Base-by-base conservation (phyloP, 2,888 invertebrate genomes). In the Drosophila histrio region DNA sequence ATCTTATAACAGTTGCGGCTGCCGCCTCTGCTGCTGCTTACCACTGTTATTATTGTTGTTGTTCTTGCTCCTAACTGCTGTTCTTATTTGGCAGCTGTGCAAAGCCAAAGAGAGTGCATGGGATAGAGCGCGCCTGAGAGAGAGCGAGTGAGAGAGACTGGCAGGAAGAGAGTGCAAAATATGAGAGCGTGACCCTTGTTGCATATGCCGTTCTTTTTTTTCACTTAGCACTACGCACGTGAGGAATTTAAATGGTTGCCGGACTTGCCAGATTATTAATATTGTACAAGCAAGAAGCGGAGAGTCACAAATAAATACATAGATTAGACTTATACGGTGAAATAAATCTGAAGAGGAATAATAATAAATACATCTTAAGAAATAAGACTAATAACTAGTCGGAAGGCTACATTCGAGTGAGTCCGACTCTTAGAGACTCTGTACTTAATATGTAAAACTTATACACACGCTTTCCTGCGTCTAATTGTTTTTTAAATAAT, bases 101-200 rank as follows among this genome's bases (percentile, higher is more conserved):
- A 43, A 36, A 39, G 22, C 28, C 19, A 36, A 26, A 32, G 43
- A 46, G 28, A 36, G 21, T 36, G 19, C 22, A 34, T 34, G 26
- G 13, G 39, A 41, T n/a, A n/a, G n/a, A n/a, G n/a, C n/a, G 43
- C 19, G 34, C 6, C 5, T 19, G 34, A 36, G 39, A 41, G 30
- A 21, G 58, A 47, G 46, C 30, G 32, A 34, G 44, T 30, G 32
- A 34, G 44, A 41, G 52, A 22, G 13, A 13, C 43, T 32, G 32
- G 5, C 32, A 17, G n/a, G 5, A n/a, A 30, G 44, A 39, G 53
- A 19, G 46, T 32, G 34, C 24, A 3, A 9, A 47, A 39, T 7
- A 19, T 26, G 63, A 77, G 62, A 56, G 52, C 38, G n/a, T 66
- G 62, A 59, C 71, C 84, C 71, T 66, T 79, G 79, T 82, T 82